These are phyloP conservation scores for Drosophila mimica DNA, from an alignment of 2,888 invertebrate species.

Conservation along the genomic window DNA sequence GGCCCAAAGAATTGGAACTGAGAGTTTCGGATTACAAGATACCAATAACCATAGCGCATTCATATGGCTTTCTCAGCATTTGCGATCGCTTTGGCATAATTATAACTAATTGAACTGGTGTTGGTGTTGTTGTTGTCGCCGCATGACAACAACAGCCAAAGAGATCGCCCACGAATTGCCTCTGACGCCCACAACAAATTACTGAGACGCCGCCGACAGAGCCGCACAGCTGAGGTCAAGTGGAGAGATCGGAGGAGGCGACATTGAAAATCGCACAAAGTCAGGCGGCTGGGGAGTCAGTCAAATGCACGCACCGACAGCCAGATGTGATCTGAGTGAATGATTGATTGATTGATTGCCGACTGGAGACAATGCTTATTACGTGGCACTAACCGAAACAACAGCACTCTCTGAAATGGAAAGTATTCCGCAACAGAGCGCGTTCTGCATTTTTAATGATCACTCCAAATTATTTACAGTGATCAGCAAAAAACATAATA, in stretches of 20 bases:
- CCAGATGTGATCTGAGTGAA: slow-evolving; percentile 44
- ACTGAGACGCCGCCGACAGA: slow-evolving; percentile 28
- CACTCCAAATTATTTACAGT: slow-evolving; percentile 30
- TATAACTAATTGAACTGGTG: slow-evolving; percentile 68
- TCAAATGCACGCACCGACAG: slow-evolving; percentile 35
- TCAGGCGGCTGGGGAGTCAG: slow-evolving; percentile 14
- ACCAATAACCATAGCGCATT: slow-evolving; percentile 31
- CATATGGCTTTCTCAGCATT: slow-evolving; percentile 40
- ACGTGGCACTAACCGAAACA: slow-evolving; percentile 33
- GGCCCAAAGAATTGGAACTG: slow-evolving; percentile 27
- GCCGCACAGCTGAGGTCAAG: slow-evolving; percentile 49
- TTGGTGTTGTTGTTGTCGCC: background rate
- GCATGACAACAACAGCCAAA: slow-evolving; percentile 49
- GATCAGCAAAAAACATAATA: slow-evolving; percentile 27
- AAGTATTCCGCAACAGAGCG: slow-evolving; percentile 33
- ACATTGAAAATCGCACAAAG: slow-evolving; percentile 60
- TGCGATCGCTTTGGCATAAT: slow-evolving; percentile 56
- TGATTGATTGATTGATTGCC: slow-evolving; percentile 41
- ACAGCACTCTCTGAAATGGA: slow-evolving; percentile 36
- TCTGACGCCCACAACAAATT: slow-evolving; percentile 39
- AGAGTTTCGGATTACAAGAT: slow-evolving; percentile 33
- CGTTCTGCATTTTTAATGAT: slow-evolving; percentile 68
- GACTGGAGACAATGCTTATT: slow-evolving; percentile 31
- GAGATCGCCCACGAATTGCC: slow-evolving; percentile 45
- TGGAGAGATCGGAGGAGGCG: slow-evolving; percentile 50